Conservation (phyloP, 2,797 vertebrate species). For the Carcharodon carcharias region DNA sequence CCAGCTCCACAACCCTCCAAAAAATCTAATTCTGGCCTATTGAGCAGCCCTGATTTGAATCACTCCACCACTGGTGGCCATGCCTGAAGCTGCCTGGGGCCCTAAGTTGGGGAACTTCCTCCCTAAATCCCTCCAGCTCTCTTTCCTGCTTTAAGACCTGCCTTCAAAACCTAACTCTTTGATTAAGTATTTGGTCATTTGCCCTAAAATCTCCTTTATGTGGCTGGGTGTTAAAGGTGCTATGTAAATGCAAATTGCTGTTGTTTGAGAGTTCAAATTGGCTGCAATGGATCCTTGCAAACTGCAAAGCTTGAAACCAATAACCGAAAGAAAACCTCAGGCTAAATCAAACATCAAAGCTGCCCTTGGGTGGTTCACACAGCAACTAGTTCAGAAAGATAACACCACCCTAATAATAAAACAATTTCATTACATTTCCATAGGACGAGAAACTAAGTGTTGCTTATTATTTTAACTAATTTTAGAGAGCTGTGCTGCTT, state of each 20-base stretch:
- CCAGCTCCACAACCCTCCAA: background rate
- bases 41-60: background rate
- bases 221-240: background rate
- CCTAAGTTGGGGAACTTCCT: background rate
- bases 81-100: background rate
- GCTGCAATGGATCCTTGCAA: background rate
- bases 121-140: background rate
- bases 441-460: background rate
- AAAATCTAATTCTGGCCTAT: background rate
- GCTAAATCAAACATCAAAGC: background rate
- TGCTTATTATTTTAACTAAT: background rate
- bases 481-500: background rate
- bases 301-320: background rate
- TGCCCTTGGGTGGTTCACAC: background rate
- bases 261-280: background rate
- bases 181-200: background rate
- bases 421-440: background rate
- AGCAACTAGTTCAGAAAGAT: background rate
- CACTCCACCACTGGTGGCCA: background rate
- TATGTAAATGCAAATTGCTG: background rate
- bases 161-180: background rate
- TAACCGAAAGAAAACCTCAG: background rate
- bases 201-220: background rate
- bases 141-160: background rate
- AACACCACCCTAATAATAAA: background rate